Evolutionary conservation across 2,113 vertebrate species (phyloP).

Genomic region (Prinia subflava): DNA sequence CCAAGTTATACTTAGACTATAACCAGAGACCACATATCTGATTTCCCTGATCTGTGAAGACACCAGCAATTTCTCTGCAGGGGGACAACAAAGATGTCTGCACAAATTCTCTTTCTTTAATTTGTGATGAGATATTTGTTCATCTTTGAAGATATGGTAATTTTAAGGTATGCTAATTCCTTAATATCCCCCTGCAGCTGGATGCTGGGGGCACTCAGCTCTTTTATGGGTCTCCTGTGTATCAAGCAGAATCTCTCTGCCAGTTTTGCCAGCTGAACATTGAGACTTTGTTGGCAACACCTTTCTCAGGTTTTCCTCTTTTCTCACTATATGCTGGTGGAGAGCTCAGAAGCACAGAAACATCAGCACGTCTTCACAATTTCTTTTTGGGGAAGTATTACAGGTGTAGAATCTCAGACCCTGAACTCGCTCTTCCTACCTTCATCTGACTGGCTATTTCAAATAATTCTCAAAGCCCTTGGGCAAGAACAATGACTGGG

Average conservation of each 20-base stretch:
- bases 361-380: background rate
- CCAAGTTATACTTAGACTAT: background rate
- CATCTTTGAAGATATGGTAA: background rate
- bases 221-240: background rate
- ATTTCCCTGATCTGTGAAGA: background rate
- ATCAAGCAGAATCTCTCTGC: background rate
- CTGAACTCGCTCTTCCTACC: background rate
- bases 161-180: background rate
- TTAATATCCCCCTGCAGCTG: background rate
- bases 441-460: background rate
- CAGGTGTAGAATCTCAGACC: background rate
- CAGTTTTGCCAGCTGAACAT: background rate
- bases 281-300: background rate
- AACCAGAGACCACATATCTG: background rate
- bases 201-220: background rate
- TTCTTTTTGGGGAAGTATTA: background rate
- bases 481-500: background rate
- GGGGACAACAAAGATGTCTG: background rate
- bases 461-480: background rate
- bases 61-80: background rate
- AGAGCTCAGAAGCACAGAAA: background rate
- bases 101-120: background rate
- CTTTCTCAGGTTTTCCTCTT: background rate
- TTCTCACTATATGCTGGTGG: background rate
- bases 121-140: background rate